phyloP scores from a whole-genome alignment of 2,888 invertebrate genomes.

The Caenorhabditis macrosperma region DNA sequence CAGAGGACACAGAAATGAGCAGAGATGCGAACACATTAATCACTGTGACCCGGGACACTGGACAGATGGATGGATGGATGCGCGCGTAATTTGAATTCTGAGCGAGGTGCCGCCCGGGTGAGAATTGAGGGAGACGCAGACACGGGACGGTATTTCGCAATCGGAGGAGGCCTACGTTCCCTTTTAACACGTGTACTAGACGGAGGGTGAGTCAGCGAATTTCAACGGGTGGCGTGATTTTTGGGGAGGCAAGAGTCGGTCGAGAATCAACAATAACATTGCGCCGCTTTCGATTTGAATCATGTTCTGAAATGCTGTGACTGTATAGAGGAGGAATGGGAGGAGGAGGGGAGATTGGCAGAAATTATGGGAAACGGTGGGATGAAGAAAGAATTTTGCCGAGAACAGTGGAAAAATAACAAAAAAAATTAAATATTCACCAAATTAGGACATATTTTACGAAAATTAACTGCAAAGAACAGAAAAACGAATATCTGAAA shows the following conservation, averaged over 20 bases:
- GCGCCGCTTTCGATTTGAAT: neutral
- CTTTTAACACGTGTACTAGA: conserved; percentile 47
- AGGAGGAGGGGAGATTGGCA: neutral
- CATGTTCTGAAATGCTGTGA: no score
- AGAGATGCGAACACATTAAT: conserved; percentile 14
- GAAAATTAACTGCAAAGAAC: no score
- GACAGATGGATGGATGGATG: no score
- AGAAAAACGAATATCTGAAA: no score
- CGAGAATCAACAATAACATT: neutral
- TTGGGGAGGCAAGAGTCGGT: conserved; percentile 1
- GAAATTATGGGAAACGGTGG: neutral
- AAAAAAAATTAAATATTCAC: no score
- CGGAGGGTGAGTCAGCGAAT: conserved; percentile 20
- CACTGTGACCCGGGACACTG: neutral
- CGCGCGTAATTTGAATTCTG: conserved; percentile 43
- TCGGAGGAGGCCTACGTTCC: neutral
- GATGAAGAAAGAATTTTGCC: no score
- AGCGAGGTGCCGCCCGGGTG: neutral
- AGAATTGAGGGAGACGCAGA: neutral
- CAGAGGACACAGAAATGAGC: neutral
- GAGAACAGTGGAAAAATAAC: no score
- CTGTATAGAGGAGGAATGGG: neutral
- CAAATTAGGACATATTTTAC: no score
- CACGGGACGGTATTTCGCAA: conserved; percentile 22
- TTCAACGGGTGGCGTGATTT: conserved; percentile 35